These are phyloP conservation scores for Nemurella pictetii DNA, from an alignment of 2,888 invertebrate species.

Conservation along the genomic window DNA sequence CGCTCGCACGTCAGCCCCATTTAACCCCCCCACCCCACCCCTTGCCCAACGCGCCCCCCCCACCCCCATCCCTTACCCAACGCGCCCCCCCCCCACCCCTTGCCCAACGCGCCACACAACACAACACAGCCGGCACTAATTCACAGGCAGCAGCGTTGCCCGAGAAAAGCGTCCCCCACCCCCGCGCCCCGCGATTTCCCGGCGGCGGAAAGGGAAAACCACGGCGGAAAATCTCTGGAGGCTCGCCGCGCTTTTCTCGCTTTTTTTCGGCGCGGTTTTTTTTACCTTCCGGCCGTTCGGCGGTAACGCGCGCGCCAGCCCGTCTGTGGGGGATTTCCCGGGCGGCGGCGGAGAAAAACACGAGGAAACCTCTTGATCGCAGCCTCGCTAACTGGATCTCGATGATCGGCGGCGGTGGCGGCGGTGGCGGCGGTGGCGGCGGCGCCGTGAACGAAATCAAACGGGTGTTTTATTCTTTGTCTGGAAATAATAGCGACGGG, in stretches of 20 bases:
- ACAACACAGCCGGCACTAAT: too few relatives aligned
- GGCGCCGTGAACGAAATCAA: background rate
- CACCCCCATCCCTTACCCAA: background rate
- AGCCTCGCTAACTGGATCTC: background rate
- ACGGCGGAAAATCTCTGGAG: background rate
- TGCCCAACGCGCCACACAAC: too few relatives aligned
- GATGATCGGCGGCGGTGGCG: background rate
- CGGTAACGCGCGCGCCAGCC: too few relatives aligned
- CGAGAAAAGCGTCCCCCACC: background rate
- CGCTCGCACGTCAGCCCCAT: background rate
- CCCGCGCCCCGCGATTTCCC: too few relatives aligned
- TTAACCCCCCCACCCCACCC: background rate
- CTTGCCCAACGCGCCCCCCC: background rate
- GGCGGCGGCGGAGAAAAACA: too few relatives aligned
- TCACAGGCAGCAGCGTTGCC: background rate
- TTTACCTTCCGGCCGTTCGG: background rate
- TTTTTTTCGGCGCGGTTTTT: background rate
- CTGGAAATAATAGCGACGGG: background rate
- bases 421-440: background rate
- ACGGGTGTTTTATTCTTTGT: background rate
- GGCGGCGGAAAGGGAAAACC: background rate
- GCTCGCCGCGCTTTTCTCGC: background rate
- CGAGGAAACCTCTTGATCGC: background rate
- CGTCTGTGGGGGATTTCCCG: too few relatives aligned
- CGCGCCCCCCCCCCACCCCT: background rate